Evolutionary conservation across 2,888 invertebrate species (phyloP), one percentile per base, ranked within the genome.

Genomic region (Buathra laborator): DNA sequence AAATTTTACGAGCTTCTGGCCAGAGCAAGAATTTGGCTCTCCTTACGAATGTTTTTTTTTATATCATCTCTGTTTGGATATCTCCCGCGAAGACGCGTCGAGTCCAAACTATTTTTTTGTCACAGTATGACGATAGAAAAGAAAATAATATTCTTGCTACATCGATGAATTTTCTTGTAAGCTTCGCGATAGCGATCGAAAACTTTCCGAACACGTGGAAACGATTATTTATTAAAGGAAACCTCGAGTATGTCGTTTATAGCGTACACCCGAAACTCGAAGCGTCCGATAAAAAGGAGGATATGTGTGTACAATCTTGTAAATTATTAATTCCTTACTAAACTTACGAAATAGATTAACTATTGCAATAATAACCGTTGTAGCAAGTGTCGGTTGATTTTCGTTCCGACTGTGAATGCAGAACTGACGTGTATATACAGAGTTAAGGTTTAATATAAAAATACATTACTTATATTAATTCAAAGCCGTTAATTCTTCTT

Each of bases 391-490:
- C 76, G 83, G 75, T 86, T 67, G 62, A 66, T 82, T 51, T 67
- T 59, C 83, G 76, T 70, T 76, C 67, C 59, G 43, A 68, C 56
- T 77, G 86, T 86, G 79, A 86, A 86, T 64, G 75, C 89, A 90
- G 90, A 90, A 91, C 89, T 91, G 90, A 92, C 85, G 90, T 93
- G 93, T 92, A 92, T 83, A 93, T 92, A 93, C 89, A 90, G 90
- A 86, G 43, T 89, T 92, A 92, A 92, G 91, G 84, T 87, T 88
- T 91, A 91, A 91, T 90, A 89, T 90, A 89, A 89, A 89, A 86
- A 53, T 77, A 81, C 32, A 81, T 79, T 81, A 85, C 72, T 81
- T 81, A 89, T 89, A 90, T 90, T 89, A 91, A 91, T 83, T 87
- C 74, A 83, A 79, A 37, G 66, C 71, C 37, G 72, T 83, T 19